These are phyloP conservation scores for Mesocentrotus franciscanus DNA, from an alignment of 53 echinoderm and acorn worm species.

Conservation along the genomic window DNA sequence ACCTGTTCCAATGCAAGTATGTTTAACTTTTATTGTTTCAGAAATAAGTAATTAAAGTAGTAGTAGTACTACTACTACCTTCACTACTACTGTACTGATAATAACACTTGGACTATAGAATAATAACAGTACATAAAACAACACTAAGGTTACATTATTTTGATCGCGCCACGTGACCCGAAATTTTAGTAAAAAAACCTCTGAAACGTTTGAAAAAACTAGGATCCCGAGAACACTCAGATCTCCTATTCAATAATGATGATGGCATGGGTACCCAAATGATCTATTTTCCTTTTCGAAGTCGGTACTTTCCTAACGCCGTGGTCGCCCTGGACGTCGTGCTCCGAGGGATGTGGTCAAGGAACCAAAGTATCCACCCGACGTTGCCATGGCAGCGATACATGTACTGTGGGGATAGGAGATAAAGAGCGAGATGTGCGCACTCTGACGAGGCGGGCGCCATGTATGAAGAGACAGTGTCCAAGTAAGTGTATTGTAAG, in stretches of 20 bases:
- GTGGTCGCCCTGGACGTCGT: constrained; percentile 90
- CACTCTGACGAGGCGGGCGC: constrained; percentile 68
- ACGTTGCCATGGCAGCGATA: constrained; percentile 82
- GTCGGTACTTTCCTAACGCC: constrained; percentile 88
- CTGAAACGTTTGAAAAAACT: too few species aligned
- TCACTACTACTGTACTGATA: too few species aligned
- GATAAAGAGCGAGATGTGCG: constrained; percentile 25
- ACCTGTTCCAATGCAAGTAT: constrained; percentile 77
- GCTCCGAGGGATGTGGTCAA: constrained; percentile 82
- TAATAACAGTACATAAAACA: too few species aligned
- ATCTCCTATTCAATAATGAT: neutral
- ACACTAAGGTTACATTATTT: too few species aligned
- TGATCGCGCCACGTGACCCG: too few species aligned
- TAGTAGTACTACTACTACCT: too few species aligned
- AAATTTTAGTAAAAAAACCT: too few species aligned
- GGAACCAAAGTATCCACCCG: constrained; percentile 75
- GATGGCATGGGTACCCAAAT: neutral
- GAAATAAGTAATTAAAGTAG: neutral
- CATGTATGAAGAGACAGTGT: constrained; percentile 77
- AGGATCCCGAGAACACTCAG: neutral
- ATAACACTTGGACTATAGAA: too few species aligned
- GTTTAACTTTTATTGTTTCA: neutral
- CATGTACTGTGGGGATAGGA: constrained; percentile 69
- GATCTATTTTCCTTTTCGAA: constrained; percentile 25
- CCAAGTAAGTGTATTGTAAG: constrained; percentile 68